Evolutionary conservation across 2,797 vertebrate species (phyloP), one percentile per base, ranked within the genome.

Genomic region (Crenuchus spilurus): DNA sequence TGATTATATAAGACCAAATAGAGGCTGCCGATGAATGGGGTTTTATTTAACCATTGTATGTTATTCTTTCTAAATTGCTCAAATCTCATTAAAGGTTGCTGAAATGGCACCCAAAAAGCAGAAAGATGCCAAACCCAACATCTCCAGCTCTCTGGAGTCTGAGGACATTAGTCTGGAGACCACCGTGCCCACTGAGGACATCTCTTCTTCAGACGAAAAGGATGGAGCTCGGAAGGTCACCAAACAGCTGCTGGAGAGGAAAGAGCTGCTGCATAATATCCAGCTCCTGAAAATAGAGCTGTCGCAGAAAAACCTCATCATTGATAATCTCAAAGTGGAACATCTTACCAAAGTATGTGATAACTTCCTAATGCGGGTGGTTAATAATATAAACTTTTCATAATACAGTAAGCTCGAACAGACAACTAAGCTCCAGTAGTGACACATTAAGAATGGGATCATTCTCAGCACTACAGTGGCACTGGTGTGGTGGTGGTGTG

Each of bases 111-210:
- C 88, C 0, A 96, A 95, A 84, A 91, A 86, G 72, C 84, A 88
- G 0, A 91, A 87, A 55, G 87, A 88, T 74, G 73, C 83, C 13
- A 90, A 82, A 70, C 87, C 87, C 33, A 99, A 99, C 6, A 52
- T 95, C 41, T 99, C 96, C 57, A 99, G 94, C 85, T 99, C 97
- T 5, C 78, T 99, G 83, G 97, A 99, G 87, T 98, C 96, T 2
- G 97, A 99, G 87, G 97, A 99, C 84, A 87, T 97, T 82, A 99
- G 97, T 82, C 92, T 99, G 81, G 97, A 99, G 90, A 99, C 97
- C 1, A 98, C 97, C 10, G 84, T 97, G 26, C 97, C 94, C 30
- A 96, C 96, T 0, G 97, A 99, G 85, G 97, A 99, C 6, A 80
- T 97, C 11, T 99, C 97, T n/a, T 99, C 97, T 1, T 98, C 97